Evolutionary conservation across 2,888 invertebrate species (phyloP).

Genomic region (Lycophotia porphyrea): DNA sequence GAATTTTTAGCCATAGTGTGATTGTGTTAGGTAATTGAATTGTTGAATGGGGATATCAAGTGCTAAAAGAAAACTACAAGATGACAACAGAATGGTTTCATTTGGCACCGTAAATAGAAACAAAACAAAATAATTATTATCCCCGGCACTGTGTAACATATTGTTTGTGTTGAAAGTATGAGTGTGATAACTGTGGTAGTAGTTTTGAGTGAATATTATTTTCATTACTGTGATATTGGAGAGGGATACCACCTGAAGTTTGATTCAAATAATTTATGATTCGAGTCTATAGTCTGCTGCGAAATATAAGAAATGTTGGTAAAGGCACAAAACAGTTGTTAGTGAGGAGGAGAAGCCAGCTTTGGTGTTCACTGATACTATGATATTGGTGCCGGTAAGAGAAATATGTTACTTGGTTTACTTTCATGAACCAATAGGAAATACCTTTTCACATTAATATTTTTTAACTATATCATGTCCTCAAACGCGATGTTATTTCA

Average conservation of each 20-base stretch:
- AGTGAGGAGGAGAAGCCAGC: slow-evolving; percentile 88
- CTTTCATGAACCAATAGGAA: slow-evolving; percentile 87
- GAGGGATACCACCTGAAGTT: slow-evolving; percentile 81
- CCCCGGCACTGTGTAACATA: slow-evolving; percentile 58
- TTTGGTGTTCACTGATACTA: slow-evolving; percentile 85
- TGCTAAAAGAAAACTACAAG: slow-evolving; percentile 40
- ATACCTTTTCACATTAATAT: slow-evolving; percentile 90
- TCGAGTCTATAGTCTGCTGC: slow-evolving; percentile 72
- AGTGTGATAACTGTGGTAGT: slow-evolving; percentile 75
- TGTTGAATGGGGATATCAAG: slow-evolving; percentile 51
- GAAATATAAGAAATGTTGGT: slow-evolving; percentile 79
- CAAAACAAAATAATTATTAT: slow-evolving; percentile 45
- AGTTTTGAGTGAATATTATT: slow-evolving; percentile 79
- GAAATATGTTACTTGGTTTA: slow-evolving; percentile 80
- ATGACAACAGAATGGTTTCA: slow-evolving; percentile 10
- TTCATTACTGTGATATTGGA: slow-evolving; percentile 88
- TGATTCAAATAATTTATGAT: slow-evolving; percentile 75
- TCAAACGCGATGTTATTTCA: slow-evolving; percentile 87
- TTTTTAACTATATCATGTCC: slow-evolving; percentile 91
- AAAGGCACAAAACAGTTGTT: slow-evolving; percentile 83
- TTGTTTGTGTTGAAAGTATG: slow-evolving; percentile 75
- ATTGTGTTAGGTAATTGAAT: slow-evolving; percentile 56
- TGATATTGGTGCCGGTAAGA: slow-evolving; percentile 86
- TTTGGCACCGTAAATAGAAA: slow-evolving; percentile 42
- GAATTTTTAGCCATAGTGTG: slow-evolving; percentile 53